Conservation (phyloP, 2,113 vertebrate species). For the Anser cygnoides region DNA sequence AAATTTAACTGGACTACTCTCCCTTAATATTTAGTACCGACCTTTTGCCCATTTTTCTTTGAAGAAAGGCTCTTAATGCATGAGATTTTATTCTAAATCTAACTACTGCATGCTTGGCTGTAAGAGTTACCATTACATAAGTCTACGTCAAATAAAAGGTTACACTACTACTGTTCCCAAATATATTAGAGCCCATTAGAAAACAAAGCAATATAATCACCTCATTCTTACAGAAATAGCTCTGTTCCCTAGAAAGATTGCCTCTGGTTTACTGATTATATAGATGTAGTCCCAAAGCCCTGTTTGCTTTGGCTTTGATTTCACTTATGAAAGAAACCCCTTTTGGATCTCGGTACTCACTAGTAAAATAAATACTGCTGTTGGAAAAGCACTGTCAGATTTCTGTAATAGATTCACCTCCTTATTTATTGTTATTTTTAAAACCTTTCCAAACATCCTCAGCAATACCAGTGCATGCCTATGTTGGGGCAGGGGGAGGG, state of each 20-base stretch:
- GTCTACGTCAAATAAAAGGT: neutral
- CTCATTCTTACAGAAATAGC: neutral
- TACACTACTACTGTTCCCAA: neutral
- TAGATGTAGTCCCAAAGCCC: neutral
- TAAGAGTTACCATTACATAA: neutral
- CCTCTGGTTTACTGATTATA: neutral
- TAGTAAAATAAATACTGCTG: neutral
- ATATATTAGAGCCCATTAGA: neutral
- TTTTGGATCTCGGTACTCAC: neutral
- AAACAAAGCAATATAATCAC: constrained; percentile 34
- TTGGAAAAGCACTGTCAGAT: neutral
- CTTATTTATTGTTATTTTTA: neutral
- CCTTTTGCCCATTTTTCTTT: constrained; percentile 32
- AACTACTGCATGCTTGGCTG: neutral
- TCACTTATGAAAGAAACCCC: neutral
- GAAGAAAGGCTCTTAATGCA: constrained; percentile 5
- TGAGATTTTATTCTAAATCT: neutral
- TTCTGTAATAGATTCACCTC: neutral
- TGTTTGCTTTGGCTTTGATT: neutral
- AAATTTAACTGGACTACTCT: constrained; percentile 1
- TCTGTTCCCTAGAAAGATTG: neutral
- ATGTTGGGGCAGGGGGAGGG: no score
- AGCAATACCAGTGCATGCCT: neutral
- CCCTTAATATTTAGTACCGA: constrained; percentile 14
- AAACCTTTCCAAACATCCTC: neutral